Base-by-base conservation (phyloP, 2,888 invertebrate species). In the Drosophila testacea region DNA sequence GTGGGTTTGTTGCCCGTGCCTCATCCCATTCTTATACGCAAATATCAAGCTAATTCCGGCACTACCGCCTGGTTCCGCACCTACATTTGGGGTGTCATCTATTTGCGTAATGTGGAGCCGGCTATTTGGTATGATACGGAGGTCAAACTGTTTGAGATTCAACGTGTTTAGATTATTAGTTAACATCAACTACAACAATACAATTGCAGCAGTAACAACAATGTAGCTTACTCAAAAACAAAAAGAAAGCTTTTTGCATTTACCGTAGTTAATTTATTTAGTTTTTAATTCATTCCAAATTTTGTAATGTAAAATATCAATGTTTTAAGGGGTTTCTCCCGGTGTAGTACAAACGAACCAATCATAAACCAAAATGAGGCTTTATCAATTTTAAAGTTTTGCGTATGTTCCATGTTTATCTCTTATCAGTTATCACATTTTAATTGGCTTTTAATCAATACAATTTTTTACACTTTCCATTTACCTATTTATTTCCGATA, bases 121-220 rank as follows among this genome's bases (percentile, higher is more conserved):
- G 99, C 99, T 0, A 97, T 99, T 81, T 99, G 99, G 99, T 99
- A 99, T 93, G 99, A 99, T 92, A 99, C 99, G 0, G 98, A 99
- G 91, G 99, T 99, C 55, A 99, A 99, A 93, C 94, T 99, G 74
- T 99, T 99, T 93, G 99, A 99, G 94, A 99, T 99, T 90, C 99
- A 99, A 92, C 94, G 97, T 90, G 97, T 98, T 68, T 98, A 95
- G 63, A 60, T 42, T 30, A 63, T 10, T 52, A 60, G 59, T 60
- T 46, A 70, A 44, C 64, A 65, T 36, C 52, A 64, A 44, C 47
- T 56, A 69, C 32, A 55, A 63, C 30, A 39, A 47, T 41, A 60
- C 34, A 55, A 50, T n/a, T 10, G 48, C 44, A 55, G 42, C 50
- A 54, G 36, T 48, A 63, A 28, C 39, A 59, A 42, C 59, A 54